Base-by-base conservation (phyloP, 2,888 invertebrate species). In the Mythimna vitellina region DNA sequence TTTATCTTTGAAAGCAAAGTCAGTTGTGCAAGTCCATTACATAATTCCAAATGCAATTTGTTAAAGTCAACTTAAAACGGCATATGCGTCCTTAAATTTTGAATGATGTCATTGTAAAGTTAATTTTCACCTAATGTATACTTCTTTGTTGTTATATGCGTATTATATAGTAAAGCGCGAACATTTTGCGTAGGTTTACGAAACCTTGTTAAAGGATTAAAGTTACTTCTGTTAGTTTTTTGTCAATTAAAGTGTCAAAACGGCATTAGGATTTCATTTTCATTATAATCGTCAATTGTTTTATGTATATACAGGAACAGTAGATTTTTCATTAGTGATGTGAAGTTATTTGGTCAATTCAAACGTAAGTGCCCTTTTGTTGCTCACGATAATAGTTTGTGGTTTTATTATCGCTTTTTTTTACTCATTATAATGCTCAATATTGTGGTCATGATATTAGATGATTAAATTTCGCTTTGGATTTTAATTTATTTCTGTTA, bases 341-440 rank as follows among this genome's bases (percentile, higher is more conserved):
- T 93, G 92, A 92, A 92, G 92, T 93, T 92, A 90, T 91, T 93
- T 92, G 89, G 95, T 96, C 95, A 95, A 96, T 95, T 95, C 89
- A 90, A 89, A 89, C 85, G 83, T 89, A 92, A 93, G 92, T 93
- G 93, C 89, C 92, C 93, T 92, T 94, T 92, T 88, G 94, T 95
- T 95, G 95, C 94, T 95, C 93, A 93, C 82, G 85, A 86, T 78
- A 87, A 89, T 88, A 88, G 84, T 92, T 87, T 87, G 86, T 87
- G 83, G 89, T 92, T 90, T 90, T 89, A 87, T 87, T 86, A 88
- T 89, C 86, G 89, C 88, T 91, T 92, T 91, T 91, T 92, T 89
- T 95, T 95, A 96, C 95, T 96, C 95, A 95, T 93, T 92, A 89
- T 90, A 95, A 96, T 96, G 96, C 96, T 96, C 96, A 96, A 95